phyloP scores from a whole-genome alignment of 2,888 invertebrate genomes.

The Tanypteryx hageni region DNA sequence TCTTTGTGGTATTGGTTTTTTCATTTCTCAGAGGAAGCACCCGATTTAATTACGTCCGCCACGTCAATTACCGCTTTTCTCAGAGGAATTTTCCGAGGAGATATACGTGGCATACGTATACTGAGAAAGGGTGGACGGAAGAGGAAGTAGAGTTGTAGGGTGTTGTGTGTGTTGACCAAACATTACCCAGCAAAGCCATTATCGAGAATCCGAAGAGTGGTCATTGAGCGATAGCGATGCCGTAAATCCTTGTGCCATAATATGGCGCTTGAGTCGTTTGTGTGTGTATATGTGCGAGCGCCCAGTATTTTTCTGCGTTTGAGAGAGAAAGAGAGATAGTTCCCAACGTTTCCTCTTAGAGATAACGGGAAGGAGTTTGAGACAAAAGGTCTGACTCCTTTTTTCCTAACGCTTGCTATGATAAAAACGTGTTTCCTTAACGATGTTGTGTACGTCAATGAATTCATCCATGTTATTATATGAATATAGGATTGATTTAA shows the following conservation, averaged over 20 bases:
- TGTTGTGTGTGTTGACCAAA: not conserved
- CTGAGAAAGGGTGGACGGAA: not conserved
- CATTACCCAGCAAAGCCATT: not conserved
- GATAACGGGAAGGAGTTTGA: not conserved
- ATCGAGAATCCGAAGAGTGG: not conserved
- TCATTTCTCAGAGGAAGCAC: not conserved
- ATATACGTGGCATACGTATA: not conserved
- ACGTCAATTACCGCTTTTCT: not conserved
- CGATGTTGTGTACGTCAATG: too few relatives aligned
- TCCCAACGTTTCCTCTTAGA: not conserved
- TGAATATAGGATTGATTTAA: too few relatives aligned
- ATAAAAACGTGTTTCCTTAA: too few relatives aligned
- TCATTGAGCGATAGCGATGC: not conserved
- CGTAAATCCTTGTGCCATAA: not conserved
- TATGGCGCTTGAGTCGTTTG: not conserved
- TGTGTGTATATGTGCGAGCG: not conserved
- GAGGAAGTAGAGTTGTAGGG: not conserved
- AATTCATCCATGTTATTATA: too few relatives aligned
- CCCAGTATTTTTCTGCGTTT: not conserved
- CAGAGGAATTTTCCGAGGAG: not conserved
- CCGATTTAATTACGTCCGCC: not conserved
- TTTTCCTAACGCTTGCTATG: too few relatives aligned
- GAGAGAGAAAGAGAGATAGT: slow-evolving; percentile 5
- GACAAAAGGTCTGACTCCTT: too few relatives aligned
- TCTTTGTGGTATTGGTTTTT: not conserved